Conservation (phyloP, 2,113 vertebrate genomes). For the Catharus bicknelli region DNA sequence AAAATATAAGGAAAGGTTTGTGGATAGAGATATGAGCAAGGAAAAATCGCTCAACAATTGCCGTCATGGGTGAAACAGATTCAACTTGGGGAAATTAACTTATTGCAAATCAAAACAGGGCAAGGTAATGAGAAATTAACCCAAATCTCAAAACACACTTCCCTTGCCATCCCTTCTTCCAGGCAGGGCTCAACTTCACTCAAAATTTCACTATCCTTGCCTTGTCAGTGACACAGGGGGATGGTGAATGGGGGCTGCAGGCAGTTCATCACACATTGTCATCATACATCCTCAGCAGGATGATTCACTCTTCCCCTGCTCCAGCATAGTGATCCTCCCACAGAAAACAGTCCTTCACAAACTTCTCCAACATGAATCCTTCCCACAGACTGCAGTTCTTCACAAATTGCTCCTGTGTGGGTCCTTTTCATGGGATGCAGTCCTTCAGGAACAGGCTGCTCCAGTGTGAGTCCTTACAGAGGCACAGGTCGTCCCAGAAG, state of each 20-base stretch:
- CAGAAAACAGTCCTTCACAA: background rate
- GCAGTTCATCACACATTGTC: background rate
- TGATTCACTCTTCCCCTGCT: background rate
- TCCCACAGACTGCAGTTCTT: background rate
- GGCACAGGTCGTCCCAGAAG: background rate
- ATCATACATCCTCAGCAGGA: background rate
- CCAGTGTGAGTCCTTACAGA: fast-evolving
- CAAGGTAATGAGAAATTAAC: background rate
- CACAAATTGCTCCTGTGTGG: background rate
- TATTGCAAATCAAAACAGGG: background rate
- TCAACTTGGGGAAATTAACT: background rate
- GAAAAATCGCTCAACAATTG: background rate
- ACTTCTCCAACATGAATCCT: background rate
- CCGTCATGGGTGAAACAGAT: background rate
- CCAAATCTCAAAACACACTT: background rate
- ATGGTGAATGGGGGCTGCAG: background rate
- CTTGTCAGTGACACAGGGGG: background rate
- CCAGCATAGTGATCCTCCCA: background rate
- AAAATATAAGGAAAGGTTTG: background rate
- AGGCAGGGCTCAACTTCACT: background rate
- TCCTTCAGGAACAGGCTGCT: background rate
- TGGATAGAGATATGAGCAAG: background rate
- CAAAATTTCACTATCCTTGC: background rate
- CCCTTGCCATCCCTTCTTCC: background rate
- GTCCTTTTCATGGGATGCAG: background rate